These are phyloP conservation scores for Halocynthia aurantium DNA, from an alignment of 23 tunicate genomes.

Conservation along the genomic window DNA sequence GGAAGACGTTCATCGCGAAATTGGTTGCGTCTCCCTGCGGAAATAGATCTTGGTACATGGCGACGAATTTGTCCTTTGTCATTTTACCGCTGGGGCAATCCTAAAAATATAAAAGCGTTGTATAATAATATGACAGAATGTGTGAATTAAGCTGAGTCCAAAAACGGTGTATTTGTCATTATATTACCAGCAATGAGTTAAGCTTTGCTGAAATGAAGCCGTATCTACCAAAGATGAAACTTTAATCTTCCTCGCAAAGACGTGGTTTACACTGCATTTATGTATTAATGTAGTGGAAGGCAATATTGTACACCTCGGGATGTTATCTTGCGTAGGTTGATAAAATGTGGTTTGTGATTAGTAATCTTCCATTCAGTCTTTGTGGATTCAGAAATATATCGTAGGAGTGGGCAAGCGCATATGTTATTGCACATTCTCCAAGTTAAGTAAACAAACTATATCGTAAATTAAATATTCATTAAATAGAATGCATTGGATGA, in stretches of 20 bases:
- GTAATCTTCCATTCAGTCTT: no score
- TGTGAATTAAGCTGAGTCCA: not conserved
- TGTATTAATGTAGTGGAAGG: no score
- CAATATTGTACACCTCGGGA: no score
- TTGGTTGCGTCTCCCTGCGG: slow-evolving; percentile 37
- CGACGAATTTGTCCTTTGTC: slow-evolving; percentile 18
- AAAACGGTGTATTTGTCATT: not conserved
- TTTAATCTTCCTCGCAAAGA: not conserved
- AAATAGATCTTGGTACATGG: slow-evolving; percentile 21
- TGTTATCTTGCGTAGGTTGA: no score
- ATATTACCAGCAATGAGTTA: not conserved
- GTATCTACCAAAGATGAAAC: not conserved
- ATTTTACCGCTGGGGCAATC: slow-evolving; percentile 28
- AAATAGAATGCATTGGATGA: no score
- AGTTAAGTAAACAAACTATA: no score
- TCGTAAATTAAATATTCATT: no score
- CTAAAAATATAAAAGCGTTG: not conserved
- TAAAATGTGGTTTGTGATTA: no score
- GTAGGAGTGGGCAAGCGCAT: no score
- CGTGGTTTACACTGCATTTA: no score
- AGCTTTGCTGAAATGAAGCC: not conserved
- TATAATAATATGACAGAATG: not conserved
- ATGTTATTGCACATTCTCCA: no score
- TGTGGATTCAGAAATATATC: no score
- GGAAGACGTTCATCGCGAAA: slow-evolving; percentile 77